Conservation (phyloP, 2,888 invertebrate species). For the Scelioninae gen. 2 region DNA sequence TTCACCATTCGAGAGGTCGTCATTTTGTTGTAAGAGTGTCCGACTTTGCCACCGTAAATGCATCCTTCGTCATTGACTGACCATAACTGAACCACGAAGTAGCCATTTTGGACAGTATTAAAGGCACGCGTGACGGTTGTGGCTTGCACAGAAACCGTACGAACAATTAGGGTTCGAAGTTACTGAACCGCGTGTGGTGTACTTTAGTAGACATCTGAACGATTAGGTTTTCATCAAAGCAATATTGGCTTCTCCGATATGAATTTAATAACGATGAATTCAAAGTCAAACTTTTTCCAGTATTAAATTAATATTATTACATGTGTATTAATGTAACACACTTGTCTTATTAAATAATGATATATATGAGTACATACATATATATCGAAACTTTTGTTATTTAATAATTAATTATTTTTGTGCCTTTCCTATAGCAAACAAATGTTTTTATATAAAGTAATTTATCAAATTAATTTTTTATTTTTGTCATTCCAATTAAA, state of each 20-base stretch:
- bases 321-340: no score
- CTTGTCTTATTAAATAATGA: no score
- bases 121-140: conserved; percentile 59
- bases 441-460: no score
- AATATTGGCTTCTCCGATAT: conserved; percentile 40
- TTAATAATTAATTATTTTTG: no score
- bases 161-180: conserved; percentile 57
- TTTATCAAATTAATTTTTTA: no score
- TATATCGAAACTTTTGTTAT: no score
- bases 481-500: no score
- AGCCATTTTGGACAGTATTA: conserved; percentile 57
- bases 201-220: conserved; percentile 43
- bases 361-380: no score
- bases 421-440: no score
- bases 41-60: conserved; percentile 37
- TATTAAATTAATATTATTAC: background rate
- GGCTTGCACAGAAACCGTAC: conserved; percentile 55
- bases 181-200: conserved; percentile 51
- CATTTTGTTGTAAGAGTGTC: conserved; percentile 15
- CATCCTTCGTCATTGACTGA: conserved; percentile 36
- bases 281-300: background rate
- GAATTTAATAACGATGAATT: conserved; percentile 16
- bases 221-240: conserved; percentile 49
- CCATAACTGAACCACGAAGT: conserved; percentile 54
- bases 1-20: background rate